phyloP scores from a whole-genome alignment of 2,888 invertebrate genomes.

The Nomada flava region DNA sequence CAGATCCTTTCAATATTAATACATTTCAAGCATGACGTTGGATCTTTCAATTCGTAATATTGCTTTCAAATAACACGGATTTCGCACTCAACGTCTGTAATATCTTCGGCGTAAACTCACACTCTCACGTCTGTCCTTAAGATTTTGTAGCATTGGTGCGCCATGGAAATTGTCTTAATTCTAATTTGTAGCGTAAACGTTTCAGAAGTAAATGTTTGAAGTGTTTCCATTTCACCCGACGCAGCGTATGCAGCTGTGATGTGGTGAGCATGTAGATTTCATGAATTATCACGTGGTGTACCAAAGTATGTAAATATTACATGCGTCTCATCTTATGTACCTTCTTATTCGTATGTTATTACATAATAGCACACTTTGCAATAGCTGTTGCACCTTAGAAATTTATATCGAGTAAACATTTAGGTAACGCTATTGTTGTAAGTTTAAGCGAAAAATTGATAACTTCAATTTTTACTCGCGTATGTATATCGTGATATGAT shows the following conservation, averaged over 20 bases:
- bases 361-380: not conserved
- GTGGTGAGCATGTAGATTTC: constrained; percentile 6
- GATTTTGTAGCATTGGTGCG: constrained; percentile 11
- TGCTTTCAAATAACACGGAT: constrained; percentile 23
- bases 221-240: not conserved
- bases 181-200: constrained; percentile 3
- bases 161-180: constrained; percentile 17
- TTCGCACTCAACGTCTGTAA: not conserved
- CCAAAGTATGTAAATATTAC: constrained; percentile 1
- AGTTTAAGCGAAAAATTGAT: constrained; percentile 38
- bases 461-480: constrained; percentile 23
- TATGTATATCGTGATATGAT: constrained; percentile 54
- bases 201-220: constrained; percentile 15
- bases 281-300: not conserved
- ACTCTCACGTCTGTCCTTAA: constrained; percentile 38
- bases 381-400: constrained; percentile 5
- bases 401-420: constrained; percentile 24
- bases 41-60: constrained; percentile 20
- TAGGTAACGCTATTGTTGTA: constrained; percentile 23
- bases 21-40: not conserved
- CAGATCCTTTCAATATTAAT: not conserved
- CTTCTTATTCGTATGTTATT: constrained; percentile 6
- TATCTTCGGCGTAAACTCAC: constrained; percentile 1
- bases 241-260: not conserved
- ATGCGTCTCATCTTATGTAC: not conserved